Evolutionary conservation across 2,888 invertebrate genomes (phyloP).

Genomic region (Biston betularia): DNA sequence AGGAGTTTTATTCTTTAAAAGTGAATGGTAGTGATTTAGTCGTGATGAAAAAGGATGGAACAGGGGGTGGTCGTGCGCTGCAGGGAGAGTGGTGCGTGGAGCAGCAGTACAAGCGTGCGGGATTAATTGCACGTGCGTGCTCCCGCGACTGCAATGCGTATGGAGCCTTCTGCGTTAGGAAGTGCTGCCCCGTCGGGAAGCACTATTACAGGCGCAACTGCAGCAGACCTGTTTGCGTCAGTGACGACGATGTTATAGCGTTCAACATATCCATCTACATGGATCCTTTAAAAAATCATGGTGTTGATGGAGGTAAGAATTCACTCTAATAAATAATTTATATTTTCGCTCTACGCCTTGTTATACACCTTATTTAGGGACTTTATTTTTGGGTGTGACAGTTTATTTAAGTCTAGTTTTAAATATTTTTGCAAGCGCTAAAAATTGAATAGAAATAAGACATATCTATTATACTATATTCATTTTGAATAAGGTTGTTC

Average conservation of each 20-base stretch:
- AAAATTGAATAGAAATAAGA: background rate
- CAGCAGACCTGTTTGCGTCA: constrained; percentile 63
- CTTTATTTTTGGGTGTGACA: too few species aligned
- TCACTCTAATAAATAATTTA: background rate
- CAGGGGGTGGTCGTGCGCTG: constrained; percentile 47
- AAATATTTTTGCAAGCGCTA: too few species aligned
- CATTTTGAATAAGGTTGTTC: background rate
- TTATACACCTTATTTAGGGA: too few species aligned
- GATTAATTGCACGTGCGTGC: constrained; percentile 71
- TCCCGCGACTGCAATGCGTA: constrained; percentile 63
- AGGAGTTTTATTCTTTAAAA: constrained; percentile 58
- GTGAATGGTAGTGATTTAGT: constrained; percentile 64
- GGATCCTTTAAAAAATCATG: constrained; percentile 56
- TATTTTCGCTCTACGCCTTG: background rate
- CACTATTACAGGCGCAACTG: constrained; percentile 72
- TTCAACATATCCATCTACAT: constrained; percentile 69
- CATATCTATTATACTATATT: background rate
- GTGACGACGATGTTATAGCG: constrained; percentile 59
- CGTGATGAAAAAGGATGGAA: constrained; percentile 51
- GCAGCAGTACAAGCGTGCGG: constrained; percentile 51
- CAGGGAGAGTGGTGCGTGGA: constrained; percentile 80
- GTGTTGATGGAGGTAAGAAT: constrained; percentile 57
- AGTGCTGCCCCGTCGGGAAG: constrained; percentile 85
- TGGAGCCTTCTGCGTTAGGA: constrained; percentile 76
- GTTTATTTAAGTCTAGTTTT: too few species aligned